These are phyloP conservation scores for Pholis gunnellus DNA, from an alignment of 2,113 vertebrate species.

Conservation along the genomic window DNA sequence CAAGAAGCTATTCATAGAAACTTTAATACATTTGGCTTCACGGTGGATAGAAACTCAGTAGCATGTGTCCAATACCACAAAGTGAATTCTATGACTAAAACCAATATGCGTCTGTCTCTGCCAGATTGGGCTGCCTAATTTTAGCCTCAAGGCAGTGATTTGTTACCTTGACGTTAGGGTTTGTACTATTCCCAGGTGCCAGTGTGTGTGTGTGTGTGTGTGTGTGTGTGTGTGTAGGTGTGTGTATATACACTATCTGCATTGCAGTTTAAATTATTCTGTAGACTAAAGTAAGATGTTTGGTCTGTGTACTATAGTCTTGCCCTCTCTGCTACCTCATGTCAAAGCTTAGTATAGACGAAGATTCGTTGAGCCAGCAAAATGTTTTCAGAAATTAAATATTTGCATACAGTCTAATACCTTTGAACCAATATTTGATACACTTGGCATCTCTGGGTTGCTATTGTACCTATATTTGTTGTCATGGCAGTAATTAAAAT, in stretches of 20 bases:
- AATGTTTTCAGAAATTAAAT: neutral
- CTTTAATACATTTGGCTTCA: slow-evolving; percentile 60
- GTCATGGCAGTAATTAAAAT: slow-evolving; percentile 38
- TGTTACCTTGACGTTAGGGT: slow-evolving; percentile 71
- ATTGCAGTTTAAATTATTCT: slow-evolving; percentile 58
- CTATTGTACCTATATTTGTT: neutral
- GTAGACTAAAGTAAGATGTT: slow-evolving; percentile 18
- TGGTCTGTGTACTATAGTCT: neutral
- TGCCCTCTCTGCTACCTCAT: neutral
- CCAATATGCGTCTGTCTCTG: slow-evolving; percentile 52
- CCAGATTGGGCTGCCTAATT: slow-evolving; percentile 56
- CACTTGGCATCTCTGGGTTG: neutral
- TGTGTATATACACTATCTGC: slow-evolving; percentile 34
- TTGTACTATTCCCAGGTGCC: slow-evolving; percentile 57
- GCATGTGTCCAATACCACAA: slow-evolving; percentile 53
- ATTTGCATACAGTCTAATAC: neutral
- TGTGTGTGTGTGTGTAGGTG: slow-evolving; percentile 14
- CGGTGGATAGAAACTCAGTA: slow-evolving; percentile 24
- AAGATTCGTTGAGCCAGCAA: neutral
- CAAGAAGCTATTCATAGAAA: slow-evolving; percentile 42
- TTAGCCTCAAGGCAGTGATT: slow-evolving; percentile 67
- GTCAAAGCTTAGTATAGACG: neutral
- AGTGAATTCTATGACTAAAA: slow-evolving; percentile 42
- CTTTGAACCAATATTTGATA: neutral
- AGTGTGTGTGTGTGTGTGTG: slow-evolving; percentile 32